Evolutionary conservation across 2,888 invertebrate genomes (phyloP).

Genomic region (Cotesia congregata): DNA sequence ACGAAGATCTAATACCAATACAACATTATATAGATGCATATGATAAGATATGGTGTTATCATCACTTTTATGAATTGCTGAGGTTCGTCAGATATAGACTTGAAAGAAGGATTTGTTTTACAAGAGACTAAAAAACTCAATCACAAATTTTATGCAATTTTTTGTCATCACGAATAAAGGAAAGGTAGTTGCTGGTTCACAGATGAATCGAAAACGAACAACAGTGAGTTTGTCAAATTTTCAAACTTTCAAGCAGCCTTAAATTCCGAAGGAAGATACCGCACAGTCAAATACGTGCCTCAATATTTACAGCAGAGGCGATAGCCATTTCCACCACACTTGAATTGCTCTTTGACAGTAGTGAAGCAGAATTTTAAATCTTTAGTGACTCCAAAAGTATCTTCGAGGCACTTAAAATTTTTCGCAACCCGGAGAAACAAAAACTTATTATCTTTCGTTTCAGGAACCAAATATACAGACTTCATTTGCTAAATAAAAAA

Average conservation of each 20-base stretch:
- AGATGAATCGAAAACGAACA: background rate
- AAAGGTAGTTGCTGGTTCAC: background rate
- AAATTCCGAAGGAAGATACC: background rate
- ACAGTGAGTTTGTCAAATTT: background rate
- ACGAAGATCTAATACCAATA: background rate
- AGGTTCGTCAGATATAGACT: background rate
- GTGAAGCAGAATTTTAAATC: background rate
- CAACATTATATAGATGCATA: background rate
- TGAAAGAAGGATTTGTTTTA: background rate
- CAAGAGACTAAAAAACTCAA: background rate
- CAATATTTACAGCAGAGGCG: background rate
- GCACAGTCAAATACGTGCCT: background rate
- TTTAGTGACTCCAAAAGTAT: conserved; percentile 2
- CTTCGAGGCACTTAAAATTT: background rate
- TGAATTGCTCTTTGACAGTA: background rate
- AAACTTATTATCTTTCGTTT: background rate
- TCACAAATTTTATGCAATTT: conserved; percentile 5
- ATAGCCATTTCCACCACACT: conserved; percentile 9
- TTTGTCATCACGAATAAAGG: background rate
- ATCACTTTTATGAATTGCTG: background rate
- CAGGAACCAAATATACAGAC: background rate
- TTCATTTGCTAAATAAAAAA: background rate
- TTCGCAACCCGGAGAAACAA: background rate
- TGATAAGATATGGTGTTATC: background rate
- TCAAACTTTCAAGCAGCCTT: background rate